Conservation (phyloP, 2,888 invertebrate species). For the Punctoribates punctum region DNA sequence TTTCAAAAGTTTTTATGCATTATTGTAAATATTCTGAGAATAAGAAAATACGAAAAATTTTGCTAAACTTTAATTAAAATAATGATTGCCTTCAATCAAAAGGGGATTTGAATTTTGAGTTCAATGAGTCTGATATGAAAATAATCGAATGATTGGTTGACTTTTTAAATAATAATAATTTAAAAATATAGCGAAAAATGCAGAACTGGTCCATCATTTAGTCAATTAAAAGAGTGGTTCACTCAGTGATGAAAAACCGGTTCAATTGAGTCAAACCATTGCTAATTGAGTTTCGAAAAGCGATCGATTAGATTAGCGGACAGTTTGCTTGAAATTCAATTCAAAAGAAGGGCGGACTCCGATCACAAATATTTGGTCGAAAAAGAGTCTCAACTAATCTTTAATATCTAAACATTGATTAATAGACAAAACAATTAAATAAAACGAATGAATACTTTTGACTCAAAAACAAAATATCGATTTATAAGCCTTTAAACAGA, state of each 20-base stretch:
- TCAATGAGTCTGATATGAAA: background rate
- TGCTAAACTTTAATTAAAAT: background rate
- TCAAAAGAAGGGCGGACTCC: conserved; percentile 8
- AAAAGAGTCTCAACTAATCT: no score
- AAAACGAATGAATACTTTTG: no score
- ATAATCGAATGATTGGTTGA: background rate
- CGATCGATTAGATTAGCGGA: background rate
- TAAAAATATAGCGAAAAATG: no score
- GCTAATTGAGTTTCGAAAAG: background rate
- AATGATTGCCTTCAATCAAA: background rate
- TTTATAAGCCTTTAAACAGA: no score
- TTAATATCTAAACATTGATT: background rate
- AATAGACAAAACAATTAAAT: no score
- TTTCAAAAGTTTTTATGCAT: background rate
- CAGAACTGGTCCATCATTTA: background rate
- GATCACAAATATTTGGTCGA: conserved; percentile 22
- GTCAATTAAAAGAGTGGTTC: conserved; percentile 1
- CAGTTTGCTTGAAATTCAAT: background rate
- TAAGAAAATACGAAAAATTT: background rate
- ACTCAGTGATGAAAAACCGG: background rate
- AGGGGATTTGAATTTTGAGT: background rate
- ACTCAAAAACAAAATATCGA: no score
- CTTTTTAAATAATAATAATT: background rate
- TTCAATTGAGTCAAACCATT: background rate
- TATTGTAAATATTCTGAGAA: background rate